Evolutionary conservation across 2,888 invertebrate species (phyloP).

Genomic region (Cephonodes hylas): DNA sequence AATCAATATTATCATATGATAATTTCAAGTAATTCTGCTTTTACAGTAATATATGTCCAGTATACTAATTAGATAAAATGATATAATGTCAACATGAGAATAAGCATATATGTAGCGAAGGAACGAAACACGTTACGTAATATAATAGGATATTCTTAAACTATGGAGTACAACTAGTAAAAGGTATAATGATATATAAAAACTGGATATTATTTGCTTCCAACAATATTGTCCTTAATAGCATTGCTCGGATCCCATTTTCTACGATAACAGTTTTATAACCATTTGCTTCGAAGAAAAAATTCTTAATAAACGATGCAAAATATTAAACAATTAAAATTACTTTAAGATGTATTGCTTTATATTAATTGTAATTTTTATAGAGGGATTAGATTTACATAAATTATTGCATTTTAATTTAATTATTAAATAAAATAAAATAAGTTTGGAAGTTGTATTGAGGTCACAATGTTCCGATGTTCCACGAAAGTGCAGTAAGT

Average conservation of each 20-base stretch:
- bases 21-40: not conserved
- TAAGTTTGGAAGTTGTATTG: not conserved
- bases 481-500: constrained; percentile 54
- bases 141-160: constrained; percentile 61
- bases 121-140: constrained; percentile 37
- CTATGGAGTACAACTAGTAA: constrained; percentile 58
- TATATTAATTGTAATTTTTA: not conserved
- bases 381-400: not conserved
- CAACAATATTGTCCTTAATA: constrained; percentile 79
- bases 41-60: not conserved
- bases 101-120: constrained; percentile 21
- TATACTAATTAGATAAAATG: not conserved
- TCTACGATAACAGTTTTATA: constrained; percentile 39
- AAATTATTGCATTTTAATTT: not conserved
- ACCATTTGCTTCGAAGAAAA: constrained; percentile 6
- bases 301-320: not conserved
- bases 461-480: constrained; percentile 19
- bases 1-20: not conserved
- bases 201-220: constrained; percentile 73
- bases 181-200: constrained; percentile 57
- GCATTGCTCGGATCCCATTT: constrained; percentile 64
- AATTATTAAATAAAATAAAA: not conserved
- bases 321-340: not conserved
- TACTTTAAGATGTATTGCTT: not conserved
- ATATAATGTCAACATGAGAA: not conserved